These are phyloP conservation scores for Enteromius viviparus DNA, from an alignment of 2,797 vertebrate genomes.

Conservation along the genomic window DNA sequence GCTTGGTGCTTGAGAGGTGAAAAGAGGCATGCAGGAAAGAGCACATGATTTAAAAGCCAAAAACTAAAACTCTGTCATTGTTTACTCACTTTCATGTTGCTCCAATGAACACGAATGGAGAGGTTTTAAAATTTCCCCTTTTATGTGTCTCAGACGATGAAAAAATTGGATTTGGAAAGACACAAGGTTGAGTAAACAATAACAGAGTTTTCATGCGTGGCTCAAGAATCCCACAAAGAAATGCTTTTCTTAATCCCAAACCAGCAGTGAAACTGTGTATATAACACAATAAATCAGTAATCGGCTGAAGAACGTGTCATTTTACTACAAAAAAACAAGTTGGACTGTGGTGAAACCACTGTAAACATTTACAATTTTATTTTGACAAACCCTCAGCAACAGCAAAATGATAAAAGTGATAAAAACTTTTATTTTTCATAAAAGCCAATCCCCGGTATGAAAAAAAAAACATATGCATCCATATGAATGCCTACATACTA, in stretches of 20 bases:
- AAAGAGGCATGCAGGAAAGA: slow-evolving; percentile 25
- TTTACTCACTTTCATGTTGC: background rate
- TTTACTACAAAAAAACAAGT: background rate
- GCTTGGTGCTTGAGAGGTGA: background rate
- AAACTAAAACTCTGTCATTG: background rate
- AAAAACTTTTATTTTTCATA: background rate
- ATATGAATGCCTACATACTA: background rate
- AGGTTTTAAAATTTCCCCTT: background rate
- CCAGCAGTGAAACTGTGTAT: background rate
- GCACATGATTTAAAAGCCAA: slow-evolving; percentile 11
- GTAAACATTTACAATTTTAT: background rate
- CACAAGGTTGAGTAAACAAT: background rate
- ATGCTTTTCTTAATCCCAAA: too few species aligned
- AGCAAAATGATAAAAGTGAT: background rate
- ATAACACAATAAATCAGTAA: background rate
- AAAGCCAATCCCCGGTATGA: background rate
- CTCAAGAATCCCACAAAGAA: background rate
- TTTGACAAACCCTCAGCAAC: background rate
- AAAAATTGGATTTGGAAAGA: background rate
- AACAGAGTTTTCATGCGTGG: background rate
- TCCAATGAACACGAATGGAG: background rate
- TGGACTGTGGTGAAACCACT: background rate
- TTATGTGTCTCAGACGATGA: background rate
- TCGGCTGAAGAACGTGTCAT: too few species aligned
- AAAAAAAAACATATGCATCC: too few species aligned